A percentile compares a stretch with the other conserved stretches of the same genome.
Conservation (phyloP, 2,888 invertebrate species). For the Alviniconcha strummeri region DNA sequence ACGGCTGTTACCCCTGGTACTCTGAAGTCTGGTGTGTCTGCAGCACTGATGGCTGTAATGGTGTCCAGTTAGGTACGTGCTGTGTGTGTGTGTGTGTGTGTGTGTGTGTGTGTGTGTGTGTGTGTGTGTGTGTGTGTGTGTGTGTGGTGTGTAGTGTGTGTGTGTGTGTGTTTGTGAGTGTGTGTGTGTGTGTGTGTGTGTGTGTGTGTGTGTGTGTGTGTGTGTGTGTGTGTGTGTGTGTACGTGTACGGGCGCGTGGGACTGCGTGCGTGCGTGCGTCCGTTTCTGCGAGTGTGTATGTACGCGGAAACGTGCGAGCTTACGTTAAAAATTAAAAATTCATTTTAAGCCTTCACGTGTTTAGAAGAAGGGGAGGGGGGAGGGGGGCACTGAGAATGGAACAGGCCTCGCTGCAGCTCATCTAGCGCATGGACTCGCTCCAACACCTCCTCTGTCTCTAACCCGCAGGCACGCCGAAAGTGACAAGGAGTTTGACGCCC, state of each 20-base stretch:
- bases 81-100: background rate
- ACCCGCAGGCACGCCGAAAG: background rate
- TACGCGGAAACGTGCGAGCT: background rate
- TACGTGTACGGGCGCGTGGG: background rate
- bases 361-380: background rate
- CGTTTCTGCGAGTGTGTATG: background rate
- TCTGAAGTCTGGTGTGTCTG: slow-evolving; percentile 35
- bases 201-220: background rate
- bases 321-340: too few relatives aligned
- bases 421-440: too few relatives aligned
- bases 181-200: slow-evolving; percentile 9
- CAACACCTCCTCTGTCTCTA: too few relatives aligned
- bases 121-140: background rate
- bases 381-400: background rate
- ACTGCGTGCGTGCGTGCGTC: background rate
- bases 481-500: background rate
- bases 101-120: background rate
- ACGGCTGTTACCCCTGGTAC: slow-evolving; percentile 40
- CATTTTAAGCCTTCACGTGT: background rate
- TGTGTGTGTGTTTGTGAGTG: background rate
- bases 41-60: slow-evolving; percentile 25
- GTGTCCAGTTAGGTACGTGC: slow-evolving; percentile 21
- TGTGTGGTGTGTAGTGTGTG: background rate
- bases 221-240: background rate
- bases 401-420: background rate